phyloP scores from a whole-genome alignment of 2,113 vertebrate genomes.

The Cranoglanis bouderius region DNA sequence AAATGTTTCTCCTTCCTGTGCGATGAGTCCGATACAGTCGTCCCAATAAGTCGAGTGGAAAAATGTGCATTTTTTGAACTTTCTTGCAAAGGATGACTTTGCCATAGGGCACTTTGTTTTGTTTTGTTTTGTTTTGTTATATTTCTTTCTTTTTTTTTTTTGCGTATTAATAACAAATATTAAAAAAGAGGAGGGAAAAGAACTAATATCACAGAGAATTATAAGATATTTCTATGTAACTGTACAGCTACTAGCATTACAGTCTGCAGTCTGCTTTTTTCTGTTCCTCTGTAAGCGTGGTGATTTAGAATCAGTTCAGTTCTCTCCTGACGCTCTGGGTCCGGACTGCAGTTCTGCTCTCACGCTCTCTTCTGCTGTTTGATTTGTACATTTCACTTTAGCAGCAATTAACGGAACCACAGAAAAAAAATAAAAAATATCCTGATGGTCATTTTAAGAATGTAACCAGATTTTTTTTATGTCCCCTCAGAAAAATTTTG shows the following conservation, averaged over 20 bases:
- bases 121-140: conserved; percentile 74
- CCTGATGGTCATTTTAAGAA: conserved; percentile 37
- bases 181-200: conserved; percentile 62
- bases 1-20: conserved; percentile 77
- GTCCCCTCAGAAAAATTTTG: conserved; percentile 61
- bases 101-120: conserved; percentile 84
- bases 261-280: conserved; percentile 76
- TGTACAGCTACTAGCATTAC: conserved; percentile 99
- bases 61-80: conserved; percentile 62
- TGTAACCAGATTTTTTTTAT: conserved; percentile 58
- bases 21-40: conserved; percentile 77
- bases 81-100: conserved; percentile 79
- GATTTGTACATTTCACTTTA: conserved; percentile 22
- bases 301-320: conserved; percentile 65
- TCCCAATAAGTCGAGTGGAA: conserved; percentile 65
- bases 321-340: conserved; percentile 28
- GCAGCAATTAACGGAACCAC: conserved; percentile 14
- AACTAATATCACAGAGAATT: conserved; percentile 90
- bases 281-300: conserved; percentile 93
- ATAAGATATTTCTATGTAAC: conserved; percentile 93
- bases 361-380: conserved; percentile 63
- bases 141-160: conserved; percentile 78
- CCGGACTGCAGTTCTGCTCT: conserved; percentile 34
- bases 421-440: conserved; percentile 9
- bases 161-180: conserved; percentile 90